Conservation (phyloP, 2,888 invertebrate genomes). For the Didymodactylos carnosus region DNA sequence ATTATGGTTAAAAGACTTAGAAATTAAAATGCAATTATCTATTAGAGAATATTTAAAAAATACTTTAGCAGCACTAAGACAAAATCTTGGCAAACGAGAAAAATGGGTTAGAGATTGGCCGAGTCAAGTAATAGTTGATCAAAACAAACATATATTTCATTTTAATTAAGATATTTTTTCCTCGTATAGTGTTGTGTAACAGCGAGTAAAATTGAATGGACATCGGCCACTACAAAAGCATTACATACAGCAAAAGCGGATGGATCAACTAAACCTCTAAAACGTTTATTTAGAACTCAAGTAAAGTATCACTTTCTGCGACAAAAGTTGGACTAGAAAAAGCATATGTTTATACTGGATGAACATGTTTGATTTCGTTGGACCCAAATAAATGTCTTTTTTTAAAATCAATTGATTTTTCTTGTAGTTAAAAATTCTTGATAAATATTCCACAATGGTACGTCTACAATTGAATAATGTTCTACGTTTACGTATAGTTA, state of each 20-base stretch:
- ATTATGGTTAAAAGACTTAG: not conserved
- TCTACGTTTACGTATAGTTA: conserved; percentile 58
- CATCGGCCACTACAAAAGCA: conserved; percentile 59
- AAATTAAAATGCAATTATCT: not conserved
- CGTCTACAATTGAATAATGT: not conserved
- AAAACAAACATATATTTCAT: not conserved
- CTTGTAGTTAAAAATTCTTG: not conserved
- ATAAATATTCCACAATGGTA: not conserved
- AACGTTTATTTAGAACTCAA: not conserved
- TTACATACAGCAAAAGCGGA: conserved; percentile 29
- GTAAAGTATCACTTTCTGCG: not conserved
- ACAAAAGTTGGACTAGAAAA: too few species aligned
- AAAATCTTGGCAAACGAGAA: not conserved
- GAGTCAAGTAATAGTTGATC: not conserved
- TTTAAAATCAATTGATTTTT: not conserved
- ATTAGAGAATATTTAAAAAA: not conserved
- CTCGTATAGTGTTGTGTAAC: conserved; percentile 58
- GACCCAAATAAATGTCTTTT: not conserved
- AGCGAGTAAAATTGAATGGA: conserved; percentile 72
- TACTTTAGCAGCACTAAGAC: not conserved
- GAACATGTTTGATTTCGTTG: too few species aligned
- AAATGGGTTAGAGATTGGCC: not conserved
- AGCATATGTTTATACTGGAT: too few species aligned
- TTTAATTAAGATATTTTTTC: not conserved
- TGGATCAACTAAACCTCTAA: not conserved